phyloP scores from a whole-genome alignment of 2,797 vertebrate species.

The Poeciliopsis infans region DNA sequence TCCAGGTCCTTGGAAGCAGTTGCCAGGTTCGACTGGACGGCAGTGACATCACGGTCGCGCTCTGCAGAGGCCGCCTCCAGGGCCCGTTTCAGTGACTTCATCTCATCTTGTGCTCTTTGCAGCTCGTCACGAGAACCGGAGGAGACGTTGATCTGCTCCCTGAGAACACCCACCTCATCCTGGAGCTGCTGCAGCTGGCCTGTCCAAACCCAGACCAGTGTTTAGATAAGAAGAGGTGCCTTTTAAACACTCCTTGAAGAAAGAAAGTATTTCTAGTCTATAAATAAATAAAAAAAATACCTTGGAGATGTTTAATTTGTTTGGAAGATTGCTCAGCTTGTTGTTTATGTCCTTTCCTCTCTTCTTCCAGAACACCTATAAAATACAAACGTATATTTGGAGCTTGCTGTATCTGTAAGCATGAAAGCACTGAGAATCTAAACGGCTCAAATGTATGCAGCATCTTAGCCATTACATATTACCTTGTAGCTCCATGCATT shows the following conservation, averaged over 20 bases:
- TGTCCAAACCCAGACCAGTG: conserved; percentile 62
- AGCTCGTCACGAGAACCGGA: conserved; percentile 83
- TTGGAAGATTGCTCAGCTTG: conserved; percentile 91
- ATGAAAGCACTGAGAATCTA: neutral
- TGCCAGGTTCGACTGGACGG: conserved; percentile 86
- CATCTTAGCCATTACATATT: conserved; percentile 39
- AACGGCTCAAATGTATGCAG: neutral
- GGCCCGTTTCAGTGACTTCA: conserved; percentile 86
- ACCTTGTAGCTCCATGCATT: conserved; percentile 95
- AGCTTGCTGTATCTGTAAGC: neutral
- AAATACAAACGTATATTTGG: conserved; percentile 3
- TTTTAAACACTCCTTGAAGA: neutral
- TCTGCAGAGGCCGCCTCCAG: conserved; percentile 86
- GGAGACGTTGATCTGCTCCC: conserved; percentile 86
- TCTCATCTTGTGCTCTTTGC: conserved; percentile 86
- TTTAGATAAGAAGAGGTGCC: conserved; percentile 13
- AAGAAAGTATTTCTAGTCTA: neutral
- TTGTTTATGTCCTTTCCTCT: conserved; percentile 86
- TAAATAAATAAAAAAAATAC: conserved; percentile 71
- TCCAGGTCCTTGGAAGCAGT: conserved; percentile 87
- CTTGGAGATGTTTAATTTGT: conserved; percentile 92
- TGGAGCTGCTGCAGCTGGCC: conserved; percentile 89
- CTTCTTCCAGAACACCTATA: conserved; percentile 89
- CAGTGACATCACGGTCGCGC: conserved; percentile 84
- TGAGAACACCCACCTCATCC: conserved; percentile 85